Conservation (phyloP, 2,113 vertebrate genomes). For the Megaceryle torquata region DNA sequence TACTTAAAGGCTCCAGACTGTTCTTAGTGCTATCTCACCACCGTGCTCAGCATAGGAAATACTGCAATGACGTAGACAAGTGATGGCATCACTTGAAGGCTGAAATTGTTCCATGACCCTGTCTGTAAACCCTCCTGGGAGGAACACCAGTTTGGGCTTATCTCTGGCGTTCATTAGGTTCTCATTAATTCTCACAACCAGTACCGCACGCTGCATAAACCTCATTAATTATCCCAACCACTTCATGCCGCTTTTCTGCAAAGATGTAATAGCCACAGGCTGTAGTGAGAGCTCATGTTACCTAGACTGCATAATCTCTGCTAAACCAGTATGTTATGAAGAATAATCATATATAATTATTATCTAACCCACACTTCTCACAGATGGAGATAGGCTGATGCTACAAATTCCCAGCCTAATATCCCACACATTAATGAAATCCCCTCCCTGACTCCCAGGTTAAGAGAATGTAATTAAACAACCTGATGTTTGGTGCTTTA, state of each 20-base stretch:
- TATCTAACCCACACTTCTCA: neutral
- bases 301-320: neutral
- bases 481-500: neutral
- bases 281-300: neutral
- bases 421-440: neutral
- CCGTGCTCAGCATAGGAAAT: neutral
- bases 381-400: neutral
- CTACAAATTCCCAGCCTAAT: neutral
- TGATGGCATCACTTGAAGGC: neutral
- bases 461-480: neutral
- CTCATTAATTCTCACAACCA: neutral
- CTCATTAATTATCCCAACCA: neutral
- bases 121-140: neutral
- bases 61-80: rapidly evolving
- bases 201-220: neutral
- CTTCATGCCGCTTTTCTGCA: rapidly evolving
- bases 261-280: neutral
- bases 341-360: neutral
- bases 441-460: neutral
- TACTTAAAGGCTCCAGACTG: neutral
- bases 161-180: neutral
- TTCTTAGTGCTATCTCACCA: neutral
- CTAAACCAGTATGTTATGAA: neutral
- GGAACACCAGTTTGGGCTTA: neutral
- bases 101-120: neutral